phyloP scores from a whole-genome alignment of 2,797 vertebrate genomes.

The Phataginus tricuspis region DNA sequence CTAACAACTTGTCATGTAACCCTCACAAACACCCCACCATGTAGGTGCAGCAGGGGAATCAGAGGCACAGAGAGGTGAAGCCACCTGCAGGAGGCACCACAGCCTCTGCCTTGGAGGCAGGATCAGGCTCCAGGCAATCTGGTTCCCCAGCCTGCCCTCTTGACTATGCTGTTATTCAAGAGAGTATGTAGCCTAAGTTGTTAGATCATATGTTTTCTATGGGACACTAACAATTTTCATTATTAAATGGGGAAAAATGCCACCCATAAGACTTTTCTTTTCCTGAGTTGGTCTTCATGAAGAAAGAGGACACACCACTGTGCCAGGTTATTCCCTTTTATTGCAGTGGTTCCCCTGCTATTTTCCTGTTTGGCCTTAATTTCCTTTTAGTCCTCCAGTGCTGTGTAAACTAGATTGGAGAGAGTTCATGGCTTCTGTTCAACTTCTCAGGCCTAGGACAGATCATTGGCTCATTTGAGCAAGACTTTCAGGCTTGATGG shows the following conservation, averaged over 20 bases:
- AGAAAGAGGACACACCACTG: not conserved
- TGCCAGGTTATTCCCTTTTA: not conserved
- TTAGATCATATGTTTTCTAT: not conserved
- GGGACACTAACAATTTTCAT: not conserved
- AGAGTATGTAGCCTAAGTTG: not conserved
- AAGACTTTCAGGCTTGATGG: not conserved
- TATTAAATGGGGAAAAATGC: not conserved
- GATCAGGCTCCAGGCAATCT: not conserved
- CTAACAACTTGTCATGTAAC: accelerated
- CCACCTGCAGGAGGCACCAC: not conserved
- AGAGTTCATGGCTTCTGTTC: not conserved
- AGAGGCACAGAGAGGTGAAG: not conserved
- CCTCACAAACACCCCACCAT: not conserved
- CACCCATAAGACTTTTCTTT: not conserved
- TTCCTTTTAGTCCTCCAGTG: not conserved
- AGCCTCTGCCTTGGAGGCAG: not conserved
- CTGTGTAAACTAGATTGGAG: not conserved
- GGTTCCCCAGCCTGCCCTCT: not conserved
- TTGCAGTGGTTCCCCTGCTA: not conserved
- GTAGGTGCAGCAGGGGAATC: not conserved
- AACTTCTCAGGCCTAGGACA: not conserved
- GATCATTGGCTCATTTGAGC: not conserved
- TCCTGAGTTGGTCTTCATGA: not conserved
- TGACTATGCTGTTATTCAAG: not conserved
- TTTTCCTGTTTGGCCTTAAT: not conserved